phyloP scores from a whole-genome alignment of 2,113 vertebrate genomes.

The Nymphicus hollandicus region DNA sequence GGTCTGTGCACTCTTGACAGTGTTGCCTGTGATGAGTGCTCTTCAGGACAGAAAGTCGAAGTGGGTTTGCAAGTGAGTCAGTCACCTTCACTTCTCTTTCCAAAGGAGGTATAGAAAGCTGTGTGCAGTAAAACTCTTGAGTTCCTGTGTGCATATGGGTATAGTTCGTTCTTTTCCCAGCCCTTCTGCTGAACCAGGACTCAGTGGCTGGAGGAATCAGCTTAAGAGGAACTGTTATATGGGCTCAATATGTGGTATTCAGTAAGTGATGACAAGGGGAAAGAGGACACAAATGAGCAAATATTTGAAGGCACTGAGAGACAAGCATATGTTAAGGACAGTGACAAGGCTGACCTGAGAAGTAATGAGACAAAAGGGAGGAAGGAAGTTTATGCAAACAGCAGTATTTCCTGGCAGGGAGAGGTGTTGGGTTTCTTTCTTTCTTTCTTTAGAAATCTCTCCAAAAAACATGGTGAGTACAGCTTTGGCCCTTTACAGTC shows the following conservation, averaged over 20 bases:
- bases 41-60: slow-evolving; percentile 26
- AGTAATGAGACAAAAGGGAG: neutral
- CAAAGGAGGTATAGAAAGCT: neutral
- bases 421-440: neutral
- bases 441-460: neutral
- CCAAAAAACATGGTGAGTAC: accelerated
- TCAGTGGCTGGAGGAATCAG: neutral
- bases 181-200: neutral
- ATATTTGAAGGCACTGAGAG: neutral
- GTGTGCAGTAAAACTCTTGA: neutral
- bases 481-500: neutral
- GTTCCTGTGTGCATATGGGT: neutral
- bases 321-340: neutral
- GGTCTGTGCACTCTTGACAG: neutral
- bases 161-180: neutral
- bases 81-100: slow-evolving; percentile 8
- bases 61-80: neutral
- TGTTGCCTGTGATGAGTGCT: neutral
- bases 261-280: neutral
- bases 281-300: neutral
- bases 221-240: neutral
- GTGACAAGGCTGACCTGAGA: neutral
- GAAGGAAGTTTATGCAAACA: neutral
- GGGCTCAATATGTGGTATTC: neutral
- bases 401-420: neutral